These are phyloP conservation scores for Platysteira castanea DNA, from an alignment of 2,113 vertebrate genomes.

Conservation along the genomic window DNA sequence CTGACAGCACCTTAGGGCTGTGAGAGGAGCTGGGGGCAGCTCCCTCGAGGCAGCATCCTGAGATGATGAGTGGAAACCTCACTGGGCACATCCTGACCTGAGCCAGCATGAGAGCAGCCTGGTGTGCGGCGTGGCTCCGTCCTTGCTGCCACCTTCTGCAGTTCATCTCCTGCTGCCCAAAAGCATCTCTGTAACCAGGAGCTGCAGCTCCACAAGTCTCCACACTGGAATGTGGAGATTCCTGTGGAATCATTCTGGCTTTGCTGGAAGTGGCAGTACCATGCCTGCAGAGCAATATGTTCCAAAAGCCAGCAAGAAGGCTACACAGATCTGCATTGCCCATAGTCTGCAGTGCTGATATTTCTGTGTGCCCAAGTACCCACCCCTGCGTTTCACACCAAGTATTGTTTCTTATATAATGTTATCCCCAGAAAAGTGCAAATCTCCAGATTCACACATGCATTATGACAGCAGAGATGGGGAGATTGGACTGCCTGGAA, in stretches of 20 bases:
- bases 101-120: accelerated
- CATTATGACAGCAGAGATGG: not conserved
- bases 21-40: not conserved
- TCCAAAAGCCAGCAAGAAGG: not conserved
- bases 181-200: not conserved
- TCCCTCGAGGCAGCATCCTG: not conserved
- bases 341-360: not conserved
- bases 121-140: accelerated
- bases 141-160: not conserved
- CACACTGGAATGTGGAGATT: not conserved
- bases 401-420: not conserved
- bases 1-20: not conserved
- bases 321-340: not conserved
- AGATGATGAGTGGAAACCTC: not conserved
- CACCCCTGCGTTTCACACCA: no score
- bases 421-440: not conserved
- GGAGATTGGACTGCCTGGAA: not conserved
- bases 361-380: not conserved
- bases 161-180: not conserved
- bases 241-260: not conserved
- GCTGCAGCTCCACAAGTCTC: not conserved
- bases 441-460: not conserved
- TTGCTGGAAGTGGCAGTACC: not conserved
- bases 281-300: not conserved
- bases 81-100: not conserved